Evolutionary conservation across 2,888 invertebrate species (phyloP).

Genomic region (Tachina fera): DNA sequence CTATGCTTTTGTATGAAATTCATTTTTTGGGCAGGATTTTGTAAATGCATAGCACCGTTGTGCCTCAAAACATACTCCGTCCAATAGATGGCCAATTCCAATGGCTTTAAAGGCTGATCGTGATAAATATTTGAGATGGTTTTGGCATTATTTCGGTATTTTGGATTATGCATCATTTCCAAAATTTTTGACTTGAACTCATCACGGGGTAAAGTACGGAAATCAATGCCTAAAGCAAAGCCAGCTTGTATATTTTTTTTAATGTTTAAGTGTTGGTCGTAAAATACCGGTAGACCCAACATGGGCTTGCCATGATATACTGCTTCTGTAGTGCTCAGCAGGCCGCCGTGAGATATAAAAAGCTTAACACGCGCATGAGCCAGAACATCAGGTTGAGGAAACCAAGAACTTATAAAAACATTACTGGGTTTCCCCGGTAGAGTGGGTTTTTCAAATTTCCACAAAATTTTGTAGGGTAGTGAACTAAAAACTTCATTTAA

Average conservation of each 20-base stretch:
- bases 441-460: conserved; percentile 74
- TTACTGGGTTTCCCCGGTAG: conserved; percentile 74
- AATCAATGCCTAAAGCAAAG: conserved; percentile 76
- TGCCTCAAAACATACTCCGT: conserved; percentile 71
- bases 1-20: conserved; percentile 76
- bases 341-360: conserved; percentile 85
- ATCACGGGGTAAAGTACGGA: conserved; percentile 49
- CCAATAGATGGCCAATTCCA: conserved; percentile 78
- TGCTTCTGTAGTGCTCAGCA: conserved; percentile 83
- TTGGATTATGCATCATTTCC: conserved; percentile 35
- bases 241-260: conserved; percentile 76
- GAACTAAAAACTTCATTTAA: conserved; percentile 70
- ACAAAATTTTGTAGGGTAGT: conserved; percentile 75
- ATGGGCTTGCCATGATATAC: conserved; percentile 82
- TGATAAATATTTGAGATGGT: conserved; percentile 74
- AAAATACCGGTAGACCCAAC: conserved; percentile 81
- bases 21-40: conserved; percentile 74
- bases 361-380: conserved; percentile 83
- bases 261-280: conserved; percentile 81
- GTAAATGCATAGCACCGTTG: conserved; percentile 76
- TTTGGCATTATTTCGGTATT: conserved; percentile 58
- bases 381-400: conserved; percentile 81
- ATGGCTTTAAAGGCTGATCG: conserved; percentile 78
- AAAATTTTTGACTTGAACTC: conserved; percentile 44
- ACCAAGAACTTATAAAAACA: conserved; percentile 80